These are phyloP conservation scores for Druon quercuslanigerum DNA, from an alignment of 1,140 invertebrate genomes.

Conservation along the genomic window DNA sequence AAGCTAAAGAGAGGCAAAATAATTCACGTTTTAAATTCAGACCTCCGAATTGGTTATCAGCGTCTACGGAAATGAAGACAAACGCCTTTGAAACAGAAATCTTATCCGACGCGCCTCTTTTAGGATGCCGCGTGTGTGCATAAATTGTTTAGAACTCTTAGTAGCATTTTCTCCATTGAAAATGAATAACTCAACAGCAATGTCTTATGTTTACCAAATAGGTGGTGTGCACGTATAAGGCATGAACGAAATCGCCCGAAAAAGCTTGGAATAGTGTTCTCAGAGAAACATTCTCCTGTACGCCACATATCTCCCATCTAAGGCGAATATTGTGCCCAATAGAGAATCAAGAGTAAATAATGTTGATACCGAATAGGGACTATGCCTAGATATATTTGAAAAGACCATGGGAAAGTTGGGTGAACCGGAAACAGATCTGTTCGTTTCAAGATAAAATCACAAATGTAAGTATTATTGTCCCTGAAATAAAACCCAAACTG, in stretches of 20 bases:
- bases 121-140: not conserved
- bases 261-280: not conserved
- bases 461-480: too few relatives aligned
- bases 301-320: too few relatives aligned
- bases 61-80: too few relatives aligned
- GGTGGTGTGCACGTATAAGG: not conserved
- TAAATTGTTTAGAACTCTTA: not conserved
- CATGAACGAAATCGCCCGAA: not conserved
- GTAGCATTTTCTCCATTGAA: not conserved
- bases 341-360: not conserved
- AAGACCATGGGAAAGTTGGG: too few relatives aligned
- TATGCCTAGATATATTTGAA: not conserved
- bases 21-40: too few relatives aligned
- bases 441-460: too few relatives aligned
- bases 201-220: not conserved
- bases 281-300: not conserved
- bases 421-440: too few relatives aligned
- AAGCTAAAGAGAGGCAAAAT: too few relatives aligned
- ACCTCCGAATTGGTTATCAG: too few relatives aligned
- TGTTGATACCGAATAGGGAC: not conserved
- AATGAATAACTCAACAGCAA: not conserved
- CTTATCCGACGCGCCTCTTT: not conserved
- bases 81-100: too few relatives aligned
- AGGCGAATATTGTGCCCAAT: not conserved
- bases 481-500: too few relatives aligned